phyloP scores from a whole-genome alignment of 2,888 invertebrate genomes.

The Seira ritae region DNA sequence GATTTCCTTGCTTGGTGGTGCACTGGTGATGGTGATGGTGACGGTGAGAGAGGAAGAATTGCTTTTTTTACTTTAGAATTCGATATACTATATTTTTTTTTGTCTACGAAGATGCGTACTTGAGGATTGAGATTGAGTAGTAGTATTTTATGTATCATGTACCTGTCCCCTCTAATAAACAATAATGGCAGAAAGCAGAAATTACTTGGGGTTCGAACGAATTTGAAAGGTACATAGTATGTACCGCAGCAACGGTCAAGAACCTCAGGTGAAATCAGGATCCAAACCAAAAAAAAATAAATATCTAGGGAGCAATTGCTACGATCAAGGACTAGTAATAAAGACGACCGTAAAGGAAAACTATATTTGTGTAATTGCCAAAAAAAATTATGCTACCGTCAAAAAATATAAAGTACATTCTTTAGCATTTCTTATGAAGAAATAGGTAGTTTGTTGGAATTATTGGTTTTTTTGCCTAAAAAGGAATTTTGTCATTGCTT shows the following conservation, averaged over 20 bases:
- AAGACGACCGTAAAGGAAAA: background rate
- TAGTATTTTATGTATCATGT: slow-evolving; percentile 15
- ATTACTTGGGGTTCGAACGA: background rate
- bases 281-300: slow-evolving; percentile 16
- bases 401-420: too few species aligned
- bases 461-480: too few species aligned
- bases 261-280: slow-evolving; percentile 63
- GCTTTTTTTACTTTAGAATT: background rate
- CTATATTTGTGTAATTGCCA: background rate
- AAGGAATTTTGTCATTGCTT: too few species aligned
- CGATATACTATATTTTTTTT: background rate
- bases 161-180: background rate
- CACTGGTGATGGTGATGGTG: background rate
- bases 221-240: slow-evolving; percentile 17
- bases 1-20: slow-evolving; percentile 22
- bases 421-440: too few species aligned
- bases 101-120: slow-evolving; percentile 6
- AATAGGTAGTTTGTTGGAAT: too few species aligned
- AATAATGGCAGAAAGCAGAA: background rate
- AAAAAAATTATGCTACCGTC: background rate
- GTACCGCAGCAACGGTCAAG: slow-evolving; percentile 53
- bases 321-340: background rate
- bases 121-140: too few species aligned
- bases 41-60: slow-evolving; percentile 34
- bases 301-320: slow-evolving; percentile 29